These are phyloP conservation scores for Heptranchias perlo DNA, from an alignment of 2,113 vertebrate species.

Conservation along the genomic window DNA sequence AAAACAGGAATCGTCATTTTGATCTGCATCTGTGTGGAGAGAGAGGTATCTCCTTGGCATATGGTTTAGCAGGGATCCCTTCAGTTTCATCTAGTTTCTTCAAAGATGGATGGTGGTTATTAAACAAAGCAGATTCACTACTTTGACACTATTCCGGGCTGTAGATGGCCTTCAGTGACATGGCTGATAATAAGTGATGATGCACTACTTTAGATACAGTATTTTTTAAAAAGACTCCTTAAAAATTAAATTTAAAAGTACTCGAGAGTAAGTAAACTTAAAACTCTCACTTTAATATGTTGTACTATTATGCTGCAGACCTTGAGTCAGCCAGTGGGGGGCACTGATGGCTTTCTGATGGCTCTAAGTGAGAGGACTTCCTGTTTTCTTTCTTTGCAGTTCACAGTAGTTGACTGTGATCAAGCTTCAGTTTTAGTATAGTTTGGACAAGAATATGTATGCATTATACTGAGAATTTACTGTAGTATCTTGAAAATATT, in stretches of 20 bases:
- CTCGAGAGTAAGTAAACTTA: neutral
- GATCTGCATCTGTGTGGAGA: neutral
- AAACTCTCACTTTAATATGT: neutral
- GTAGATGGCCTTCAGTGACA: neutral
- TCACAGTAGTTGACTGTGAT: neutral
- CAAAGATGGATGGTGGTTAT: neutral
- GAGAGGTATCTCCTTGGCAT: neutral
- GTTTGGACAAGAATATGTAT: neutral
- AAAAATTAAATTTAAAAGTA: neutral
- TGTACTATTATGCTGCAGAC: neutral
- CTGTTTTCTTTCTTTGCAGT: neutral
- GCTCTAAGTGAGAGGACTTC: neutral
- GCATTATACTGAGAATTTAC: neutral
- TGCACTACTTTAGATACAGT: neutral
- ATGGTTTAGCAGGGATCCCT: too few species aligned
- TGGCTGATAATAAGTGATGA: neutral
- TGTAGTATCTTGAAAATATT: neutral
- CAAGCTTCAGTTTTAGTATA: conserved; percentile 15
- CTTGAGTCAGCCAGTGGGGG: conserved; percentile 11
- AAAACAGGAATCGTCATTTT: neutral
- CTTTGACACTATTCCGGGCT: neutral
- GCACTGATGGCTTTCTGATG: conserved; percentile 29
- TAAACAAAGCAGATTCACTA: neutral
- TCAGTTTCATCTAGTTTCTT: neutral
- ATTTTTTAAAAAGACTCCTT: neutral